Evolutionary conservation across 2,113 vertebrate species (phyloP), one percentile per base, ranked within the genome.

Genomic region (Mohoua ochrocephala): DNA sequence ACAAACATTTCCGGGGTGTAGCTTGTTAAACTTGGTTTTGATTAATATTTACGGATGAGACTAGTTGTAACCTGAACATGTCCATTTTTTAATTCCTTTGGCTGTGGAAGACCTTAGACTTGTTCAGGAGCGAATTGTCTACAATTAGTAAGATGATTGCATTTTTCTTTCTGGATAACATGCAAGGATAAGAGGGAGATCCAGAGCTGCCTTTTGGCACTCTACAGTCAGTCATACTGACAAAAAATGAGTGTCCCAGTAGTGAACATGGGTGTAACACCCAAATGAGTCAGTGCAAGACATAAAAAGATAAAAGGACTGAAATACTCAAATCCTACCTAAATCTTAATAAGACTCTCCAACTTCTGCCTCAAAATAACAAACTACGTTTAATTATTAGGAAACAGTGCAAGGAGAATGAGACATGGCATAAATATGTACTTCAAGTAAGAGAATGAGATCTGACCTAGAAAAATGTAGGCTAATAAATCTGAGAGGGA

Each of bases 401-500:
- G 50, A 92, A 87, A 47, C 19, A 65, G 26, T 42, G 15, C 20
- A 86, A 91, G 44, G 60, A 93, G 89, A 93, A 95, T 37, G 50
- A 35, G 31, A 76, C n/a, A 70, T 84, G 54, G 71, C 47, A 84
- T 56, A 88, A 90, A 79, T 70, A 70, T 7, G 35, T 88, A 67
- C 60, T 94, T 84, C 75, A 84, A 65, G 37, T 76, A 67, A 84
- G 69, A 91, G 74, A 93, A 85, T 60, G 68, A 84, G 80, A 76
- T 92, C 91, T 87, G 81, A 95, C 93, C 80, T 82, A 76, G 78
- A 92, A 88, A 89, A 87, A 90, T 64, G 39, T 93, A 82, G 68
- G 57, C 61, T 95, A 95, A 94, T 96, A 95, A 97, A 96, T 95
- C 81, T 92, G 77, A 80, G 75, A 70, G 41, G 26, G 61, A 95